Conservation (phyloP, 92 coral and sea anemone species). For the Desmophyllum pertusum region DNA sequence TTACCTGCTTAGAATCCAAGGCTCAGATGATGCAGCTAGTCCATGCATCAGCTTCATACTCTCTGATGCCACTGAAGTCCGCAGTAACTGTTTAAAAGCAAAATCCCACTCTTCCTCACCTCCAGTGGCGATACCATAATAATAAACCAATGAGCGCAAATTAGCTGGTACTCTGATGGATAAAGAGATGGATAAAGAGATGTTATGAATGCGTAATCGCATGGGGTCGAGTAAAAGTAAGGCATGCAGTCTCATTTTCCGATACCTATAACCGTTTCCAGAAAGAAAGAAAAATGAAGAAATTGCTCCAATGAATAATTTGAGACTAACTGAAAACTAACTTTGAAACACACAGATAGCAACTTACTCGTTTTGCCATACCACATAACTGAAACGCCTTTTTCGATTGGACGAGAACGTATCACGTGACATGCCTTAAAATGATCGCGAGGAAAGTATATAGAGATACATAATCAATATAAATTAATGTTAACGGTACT, state of each 20-base stretch:
- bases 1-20: slow-evolving; percentile 58
- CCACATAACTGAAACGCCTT: neutral
- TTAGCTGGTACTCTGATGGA: slow-evolving; percentile 47
- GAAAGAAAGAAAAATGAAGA: no score
- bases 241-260: no score
- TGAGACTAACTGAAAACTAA: no score
- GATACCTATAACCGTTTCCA: no score
- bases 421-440: no score
- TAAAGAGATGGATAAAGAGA: neutral
- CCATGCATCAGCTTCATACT: slow-evolving; percentile 44
- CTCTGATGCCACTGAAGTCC: slow-evolving; percentile 48
- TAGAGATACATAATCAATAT: neutral
- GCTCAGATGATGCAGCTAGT: slow-evolving; percentile 42
- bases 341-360: no score
- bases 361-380: no score
- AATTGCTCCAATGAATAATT: no score
- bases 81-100: slow-evolving; percentile 44
- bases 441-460: no score
- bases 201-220: no score
- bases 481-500: neutral
- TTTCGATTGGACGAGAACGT: no score
- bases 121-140: slow-evolving; percentile 52
- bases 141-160: slow-evolving; percentile 51
- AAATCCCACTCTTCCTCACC: slow-evolving; percentile 61
- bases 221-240: no score